Conservation (phyloP, 1,140 invertebrate species). For the Drosophila lacteicornis region DNA sequence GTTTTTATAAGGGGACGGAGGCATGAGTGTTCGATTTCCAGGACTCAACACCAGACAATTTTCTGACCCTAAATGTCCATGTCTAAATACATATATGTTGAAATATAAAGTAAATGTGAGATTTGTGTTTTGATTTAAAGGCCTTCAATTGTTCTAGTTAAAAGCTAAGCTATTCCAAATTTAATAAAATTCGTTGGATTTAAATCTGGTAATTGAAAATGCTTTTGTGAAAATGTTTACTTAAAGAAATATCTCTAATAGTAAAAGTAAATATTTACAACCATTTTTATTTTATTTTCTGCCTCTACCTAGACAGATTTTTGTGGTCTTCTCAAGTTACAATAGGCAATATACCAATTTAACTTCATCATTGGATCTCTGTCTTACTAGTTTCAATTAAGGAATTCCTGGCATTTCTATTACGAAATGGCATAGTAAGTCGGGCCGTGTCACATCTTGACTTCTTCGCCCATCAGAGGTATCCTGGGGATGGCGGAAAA, state of each 20-base stretch:
- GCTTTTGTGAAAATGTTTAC: neutral
- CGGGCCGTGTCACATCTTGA: neutral
- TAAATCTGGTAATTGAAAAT: neutral
- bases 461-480: neutral
- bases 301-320: neutral
- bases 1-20: slow-evolving; percentile 1
- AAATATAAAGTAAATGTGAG: neutral
- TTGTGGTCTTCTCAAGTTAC: neutral
- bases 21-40: slow-evolving; percentile 8
- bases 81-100: neutral
- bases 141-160: neutral
- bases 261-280: neutral
- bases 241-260: too few relatives aligned
- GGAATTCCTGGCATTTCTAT: slow-evolving; percentile 6
- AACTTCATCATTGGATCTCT: neutral
- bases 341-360: neutral
- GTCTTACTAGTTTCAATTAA: slow-evolving; percentile 2
- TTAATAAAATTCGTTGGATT: neutral
- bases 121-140: neutral
- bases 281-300: neutral
- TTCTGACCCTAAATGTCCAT: too few relatives aligned
- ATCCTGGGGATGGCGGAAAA: slow-evolving; percentile 25
- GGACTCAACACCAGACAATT: neutral
- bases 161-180: neutral
- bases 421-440: neutral